These are phyloP conservation scores for Leptinotarsa tumamoca DNA, from an alignment of 2,888 invertebrate genomes.

Conservation along the genomic window DNA sequence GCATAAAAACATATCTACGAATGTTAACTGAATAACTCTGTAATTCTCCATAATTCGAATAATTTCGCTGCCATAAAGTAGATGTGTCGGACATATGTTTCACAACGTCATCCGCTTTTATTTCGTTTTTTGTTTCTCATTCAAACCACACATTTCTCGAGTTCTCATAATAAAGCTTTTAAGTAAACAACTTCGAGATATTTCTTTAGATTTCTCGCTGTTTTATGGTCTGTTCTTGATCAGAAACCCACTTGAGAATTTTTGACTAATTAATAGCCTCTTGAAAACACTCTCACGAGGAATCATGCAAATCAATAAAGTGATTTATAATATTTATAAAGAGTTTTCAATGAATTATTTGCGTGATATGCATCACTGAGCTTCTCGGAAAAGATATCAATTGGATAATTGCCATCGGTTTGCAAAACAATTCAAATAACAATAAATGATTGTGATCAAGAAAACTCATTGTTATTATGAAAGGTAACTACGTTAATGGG, in stretches of 20 bases:
- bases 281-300: conserved; percentile 35
- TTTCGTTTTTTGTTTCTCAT: conserved; percentile 35
- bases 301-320: conserved; percentile 18
- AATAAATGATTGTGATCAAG: not conserved
- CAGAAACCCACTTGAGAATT: conserved; percentile 46
- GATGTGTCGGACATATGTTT: conserved; percentile 44
- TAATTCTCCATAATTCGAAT: conserved; percentile 40
- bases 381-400: conserved; percentile 1
- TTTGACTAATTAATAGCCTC: conserved; percentile 48
- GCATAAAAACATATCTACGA: conserved; percentile 32
- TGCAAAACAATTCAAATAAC: not conserved
- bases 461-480: not conserved
- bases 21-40: conserved; percentile 26
- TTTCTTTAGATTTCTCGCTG: conserved; percentile 38
- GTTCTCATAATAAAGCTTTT: conserved; percentile 49
- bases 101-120: conserved; percentile 36
- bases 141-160: conserved; percentile 44
- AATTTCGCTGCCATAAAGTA: conserved; percentile 38
- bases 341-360: not conserved
- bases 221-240: conserved; percentile 44
- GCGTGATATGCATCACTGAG: conserved; percentile 10
- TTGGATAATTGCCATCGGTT: not conserved
- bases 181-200: conserved; percentile 46
- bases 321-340: conserved; percentile 6
- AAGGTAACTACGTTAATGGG: too few species aligned